Evolutionary conservation across 2,797 vertebrate species (phyloP).

Genomic region (Rhinella marina): DNA sequence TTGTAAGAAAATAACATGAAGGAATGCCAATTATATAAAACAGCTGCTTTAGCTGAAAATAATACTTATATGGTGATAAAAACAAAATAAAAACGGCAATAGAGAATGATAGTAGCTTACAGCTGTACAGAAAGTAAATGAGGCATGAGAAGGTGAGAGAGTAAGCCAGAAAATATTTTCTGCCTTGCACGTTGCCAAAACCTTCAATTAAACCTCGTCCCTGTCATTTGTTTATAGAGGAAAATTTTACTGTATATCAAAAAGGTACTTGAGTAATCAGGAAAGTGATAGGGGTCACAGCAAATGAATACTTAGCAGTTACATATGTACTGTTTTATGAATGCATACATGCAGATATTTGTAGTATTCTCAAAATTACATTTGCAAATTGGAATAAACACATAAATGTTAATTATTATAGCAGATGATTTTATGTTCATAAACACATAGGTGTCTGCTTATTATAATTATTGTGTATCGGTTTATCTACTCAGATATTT

Average conservation of each 20-base stretch:
- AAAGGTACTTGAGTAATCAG: slow-evolving; percentile 11
- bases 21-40: not conserved
- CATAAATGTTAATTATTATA: not conserved
- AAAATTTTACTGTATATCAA: slow-evolving; percentile 16
- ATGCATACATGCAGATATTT: not conserved
- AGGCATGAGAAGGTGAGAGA: slow-evolving; percentile 21
- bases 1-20: not conserved
- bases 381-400: not conserved
- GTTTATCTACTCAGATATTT: too few species aligned
- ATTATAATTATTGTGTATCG: too few species aligned
- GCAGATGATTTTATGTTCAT: not conserved
- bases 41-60: not conserved
- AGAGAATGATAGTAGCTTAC: slow-evolving; percentile 9
- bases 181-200: slow-evolving; percentile 6
- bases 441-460: too few species aligned
- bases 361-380: not conserved
- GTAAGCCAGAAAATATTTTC: slow-evolving; percentile 3
- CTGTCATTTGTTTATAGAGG: slow-evolving; percentile 13
- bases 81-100: slow-evolving; percentile 31
- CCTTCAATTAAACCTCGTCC: slow-evolving; percentile 14
- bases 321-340: slow-evolving; percentile 11
- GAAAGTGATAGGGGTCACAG: slow-evolving; percentile 9
- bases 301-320: not conserved
- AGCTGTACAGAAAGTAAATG: slow-evolving; percentile 36
- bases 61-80: slow-evolving; percentile 37